A percentile compares a stretch with the other conserved stretches of the same genome.
Evolutionary conservation across 1,140 invertebrate species (phyloP).

Genomic region (Zelostemma sp.): DNA sequence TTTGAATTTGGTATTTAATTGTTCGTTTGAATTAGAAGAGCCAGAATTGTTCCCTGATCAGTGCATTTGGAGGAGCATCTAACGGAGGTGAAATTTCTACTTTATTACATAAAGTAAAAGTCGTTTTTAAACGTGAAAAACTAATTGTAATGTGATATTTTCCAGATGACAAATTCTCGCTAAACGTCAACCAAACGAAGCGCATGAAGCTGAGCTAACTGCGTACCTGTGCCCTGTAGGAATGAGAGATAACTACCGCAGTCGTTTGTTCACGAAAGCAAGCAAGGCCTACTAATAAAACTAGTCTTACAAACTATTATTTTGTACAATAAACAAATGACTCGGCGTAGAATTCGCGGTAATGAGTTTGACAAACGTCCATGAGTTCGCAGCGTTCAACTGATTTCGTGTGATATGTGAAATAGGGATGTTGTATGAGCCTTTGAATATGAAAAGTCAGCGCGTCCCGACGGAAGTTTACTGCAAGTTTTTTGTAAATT

Average conservation of each 20-base stretch:
- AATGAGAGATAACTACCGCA: slow-evolving; percentile 14
- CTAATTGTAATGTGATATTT: slow-evolving; percentile 20
- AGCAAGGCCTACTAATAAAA: slow-evolving; percentile 61
- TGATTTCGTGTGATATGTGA: slow-evolving; percentile 62
- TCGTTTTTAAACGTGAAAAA: slow-evolving; percentile 7
- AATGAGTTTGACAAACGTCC: slow-evolving; percentile 60
- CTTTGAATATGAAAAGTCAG: slow-evolving; percentile 35
- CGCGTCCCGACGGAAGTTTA: slow-evolving; percentile 20
- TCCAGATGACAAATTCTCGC: slow-evolving; percentile 50
- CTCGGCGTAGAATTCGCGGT: slow-evolving; percentile 42
- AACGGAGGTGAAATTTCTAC: slow-evolving; percentile 58
- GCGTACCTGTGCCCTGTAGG: slow-evolving; percentile 60
- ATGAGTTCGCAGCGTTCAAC: slow-evolving; percentile 50
- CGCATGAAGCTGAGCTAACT: slow-evolving; percentile 69
- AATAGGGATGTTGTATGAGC: slow-evolving; percentile 50
- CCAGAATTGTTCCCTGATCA: slow-evolving; percentile 64
- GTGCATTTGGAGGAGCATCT: slow-evolving; percentile 57
- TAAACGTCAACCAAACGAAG: slow-evolving; percentile 64
- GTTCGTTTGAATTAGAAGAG: slow-evolving; percentile 56
- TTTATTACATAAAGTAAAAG: neutral
- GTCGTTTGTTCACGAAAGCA: slow-evolving; percentile 43
- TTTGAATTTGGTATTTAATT: slow-evolving; percentile 3
- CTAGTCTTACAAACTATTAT: slow-evolving; percentile 66
- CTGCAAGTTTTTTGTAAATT: slow-evolving; percentile 15
- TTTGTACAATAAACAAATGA: slow-evolving; percentile 55